A percentile compares a stretch with the other conserved stretches of the same genome.
phyloP scores from a whole-genome alignment of 2,888 invertebrate genomes.

The Spilarctia lutea region DNA sequence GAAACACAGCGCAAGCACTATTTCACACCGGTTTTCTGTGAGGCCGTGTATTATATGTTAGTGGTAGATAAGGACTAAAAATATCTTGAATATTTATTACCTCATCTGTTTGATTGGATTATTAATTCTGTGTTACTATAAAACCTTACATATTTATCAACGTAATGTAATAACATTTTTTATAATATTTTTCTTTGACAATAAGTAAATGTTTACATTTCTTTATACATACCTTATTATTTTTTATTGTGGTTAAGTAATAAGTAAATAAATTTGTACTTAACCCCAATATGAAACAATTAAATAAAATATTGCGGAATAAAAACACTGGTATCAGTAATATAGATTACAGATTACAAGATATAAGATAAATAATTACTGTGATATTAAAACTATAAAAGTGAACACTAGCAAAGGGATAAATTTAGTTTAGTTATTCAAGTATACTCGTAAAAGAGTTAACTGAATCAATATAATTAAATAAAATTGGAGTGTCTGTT shows the following conservation, averaged over 20 bases:
- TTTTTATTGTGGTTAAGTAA: too few relatives aligned
- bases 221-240: neutral
- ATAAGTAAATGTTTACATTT: too few relatives aligned
- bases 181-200: neutral
- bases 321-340: neutral
- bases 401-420: neutral
- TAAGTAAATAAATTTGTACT: neutral
- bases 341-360: conserved; percentile 5
- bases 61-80: neutral
- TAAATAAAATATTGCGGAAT: neutral
- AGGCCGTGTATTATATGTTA: too few relatives aligned
- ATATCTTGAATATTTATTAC: neutral
- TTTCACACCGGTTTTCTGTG: too few relatives aligned
- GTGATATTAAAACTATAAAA: neutral
- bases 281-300: neutral
- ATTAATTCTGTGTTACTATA: neutral
- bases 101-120: neutral
- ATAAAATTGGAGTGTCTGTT: too few relatives aligned
- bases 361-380: neutral
- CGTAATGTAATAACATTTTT: neutral
- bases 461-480: too few relatives aligned
- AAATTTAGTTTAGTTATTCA: neutral
- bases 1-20: too few relatives aligned
- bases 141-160: neutral
- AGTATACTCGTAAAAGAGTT: too few relatives aligned